Evolutionary conservation across 2,797 vertebrate species (phyloP), one percentile per base, ranked within the genome.

Genomic region (Anniella stebbinsi): DNA sequence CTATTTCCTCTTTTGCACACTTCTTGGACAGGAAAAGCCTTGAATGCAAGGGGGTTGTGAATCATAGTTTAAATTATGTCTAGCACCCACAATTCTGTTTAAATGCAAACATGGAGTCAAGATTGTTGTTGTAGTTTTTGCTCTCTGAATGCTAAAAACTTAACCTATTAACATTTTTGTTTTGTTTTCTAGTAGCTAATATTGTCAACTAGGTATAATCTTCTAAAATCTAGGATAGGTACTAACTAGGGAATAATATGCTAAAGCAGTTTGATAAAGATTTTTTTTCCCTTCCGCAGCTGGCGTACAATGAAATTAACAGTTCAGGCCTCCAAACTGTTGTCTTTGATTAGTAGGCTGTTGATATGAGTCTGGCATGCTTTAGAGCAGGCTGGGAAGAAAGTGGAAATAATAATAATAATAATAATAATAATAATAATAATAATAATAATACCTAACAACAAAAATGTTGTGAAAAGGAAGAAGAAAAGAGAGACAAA

Each of bases 271-370:
- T 54, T 36, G n/a, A 63, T 89, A 85, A 94, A 88, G 83, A 75
- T 86, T 92, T 1, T 17, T 88, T 95, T 94, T 93, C 54, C 70
- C 54, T 73, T 92, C 36, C 33, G 41, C 86, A 93, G 90, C 91
- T 93, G n/a, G 92, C 57, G 75, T 86, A 81, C 89, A 45, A 7
- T 54, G 69, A 93, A 83, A 86, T 88, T 92, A 93, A 92, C 48
- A 87, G 87, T 90, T 92, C 48, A 86, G 92, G 81, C 88, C 73
- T 73, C 88, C 88, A 30, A 90, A 13, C 89, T 2, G 85, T 90
- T 92, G 72, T 73, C 84, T 78, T 81, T 90, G 84, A 78, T 57
- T 85, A 92, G 83, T 86, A 73, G 75, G 38, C 78, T 94, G 81
- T 84, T 81, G 8, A 84, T 91, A 87, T 87, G 76, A 48, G 94